A percentile compares a stretch with the other conserved stretches of the same genome.
Conservation (phyloP, 2,797 vertebrate species). For the Hapalemur alaotrensis region DNA sequence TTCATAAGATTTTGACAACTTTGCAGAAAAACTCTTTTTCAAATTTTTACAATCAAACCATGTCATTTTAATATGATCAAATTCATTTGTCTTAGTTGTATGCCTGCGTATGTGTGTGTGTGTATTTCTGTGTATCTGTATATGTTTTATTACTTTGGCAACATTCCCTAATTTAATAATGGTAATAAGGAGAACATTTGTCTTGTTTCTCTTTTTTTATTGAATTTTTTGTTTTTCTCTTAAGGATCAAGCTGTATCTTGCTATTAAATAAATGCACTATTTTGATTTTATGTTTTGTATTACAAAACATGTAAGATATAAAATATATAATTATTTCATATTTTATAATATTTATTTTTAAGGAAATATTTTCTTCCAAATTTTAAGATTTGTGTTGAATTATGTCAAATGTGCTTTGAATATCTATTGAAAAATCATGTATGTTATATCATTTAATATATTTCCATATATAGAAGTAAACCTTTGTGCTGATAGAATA, state of each 20-base stretch:
- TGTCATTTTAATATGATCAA: slow-evolving; percentile 17
- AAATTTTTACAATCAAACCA: not conserved
- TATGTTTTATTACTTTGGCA: not conserved
- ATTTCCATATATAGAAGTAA: not conserved
- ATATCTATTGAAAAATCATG: not conserved
- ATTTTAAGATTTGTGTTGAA: slow-evolving; percentile 18
- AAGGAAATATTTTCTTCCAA: not conserved
- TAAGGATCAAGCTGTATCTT: not conserved
- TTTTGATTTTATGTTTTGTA: slow-evolving; percentile 22
- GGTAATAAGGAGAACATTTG: not conserved
- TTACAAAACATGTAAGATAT: not conserved
- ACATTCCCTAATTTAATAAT: not conserved
- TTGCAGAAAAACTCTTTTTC: not conserved
- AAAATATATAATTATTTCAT: not conserved
- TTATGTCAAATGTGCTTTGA: slow-evolving; percentile 19
- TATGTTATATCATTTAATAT: not conserved
- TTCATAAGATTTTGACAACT: not conserved
- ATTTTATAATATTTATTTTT: not conserved
- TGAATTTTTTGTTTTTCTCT: slow-evolving; percentile 2
- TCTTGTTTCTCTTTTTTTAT: not conserved
- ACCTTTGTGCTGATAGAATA: not conserved
- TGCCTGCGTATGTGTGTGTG: not conserved
- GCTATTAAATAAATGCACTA: not conserved
- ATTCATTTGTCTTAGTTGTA: not conserved
- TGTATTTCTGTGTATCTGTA: not conserved